Percentiles rank a stretch among this genome's conserved stretches.
Conservation (phyloP, 2,113 vertebrate genomes). For the Corvus cornix region DNA sequence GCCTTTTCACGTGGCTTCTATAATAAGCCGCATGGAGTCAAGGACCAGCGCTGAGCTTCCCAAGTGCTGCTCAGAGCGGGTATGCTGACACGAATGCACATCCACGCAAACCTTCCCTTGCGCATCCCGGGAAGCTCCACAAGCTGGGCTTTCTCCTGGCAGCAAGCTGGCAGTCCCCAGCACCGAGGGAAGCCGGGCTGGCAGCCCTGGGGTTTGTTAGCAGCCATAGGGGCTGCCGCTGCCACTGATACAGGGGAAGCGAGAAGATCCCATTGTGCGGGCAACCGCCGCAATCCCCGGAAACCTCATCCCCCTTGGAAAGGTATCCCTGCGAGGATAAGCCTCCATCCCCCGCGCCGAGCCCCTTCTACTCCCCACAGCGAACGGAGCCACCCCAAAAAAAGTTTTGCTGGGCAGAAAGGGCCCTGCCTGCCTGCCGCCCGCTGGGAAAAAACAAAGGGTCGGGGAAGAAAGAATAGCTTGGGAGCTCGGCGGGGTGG, state of each 20-base stretch:
- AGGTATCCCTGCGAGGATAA: background rate
- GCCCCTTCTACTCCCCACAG: background rate
- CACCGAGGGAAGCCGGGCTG: background rate
- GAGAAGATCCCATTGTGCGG: background rate
- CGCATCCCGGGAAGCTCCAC: background rate
- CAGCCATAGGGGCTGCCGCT: background rate
- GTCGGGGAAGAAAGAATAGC: background rate
- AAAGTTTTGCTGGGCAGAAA: background rate
- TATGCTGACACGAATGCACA: background rate
- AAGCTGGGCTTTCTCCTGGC: background rate
- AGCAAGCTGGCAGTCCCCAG: background rate
- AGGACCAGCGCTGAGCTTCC: background rate
- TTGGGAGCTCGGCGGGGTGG: background rate
- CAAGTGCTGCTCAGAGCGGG: background rate
- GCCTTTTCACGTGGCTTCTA: background rate
- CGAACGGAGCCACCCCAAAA: background rate
- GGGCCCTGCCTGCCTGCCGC: background rate
- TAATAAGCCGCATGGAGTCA: background rate
- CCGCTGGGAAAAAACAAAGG: background rate
- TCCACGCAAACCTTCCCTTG: background rate
- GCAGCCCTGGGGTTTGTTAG: background rate
- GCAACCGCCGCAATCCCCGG: background rate
- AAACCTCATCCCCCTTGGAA: background rate
- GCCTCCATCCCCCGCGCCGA: background rate
- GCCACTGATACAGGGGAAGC: accelerated